Evolutionary conservation across 30 jellyfish, hydroid and myxozoan species (phyloP), one percentile per base, ranked within the genome.

Genomic region (Aurelia sp.): DNA sequence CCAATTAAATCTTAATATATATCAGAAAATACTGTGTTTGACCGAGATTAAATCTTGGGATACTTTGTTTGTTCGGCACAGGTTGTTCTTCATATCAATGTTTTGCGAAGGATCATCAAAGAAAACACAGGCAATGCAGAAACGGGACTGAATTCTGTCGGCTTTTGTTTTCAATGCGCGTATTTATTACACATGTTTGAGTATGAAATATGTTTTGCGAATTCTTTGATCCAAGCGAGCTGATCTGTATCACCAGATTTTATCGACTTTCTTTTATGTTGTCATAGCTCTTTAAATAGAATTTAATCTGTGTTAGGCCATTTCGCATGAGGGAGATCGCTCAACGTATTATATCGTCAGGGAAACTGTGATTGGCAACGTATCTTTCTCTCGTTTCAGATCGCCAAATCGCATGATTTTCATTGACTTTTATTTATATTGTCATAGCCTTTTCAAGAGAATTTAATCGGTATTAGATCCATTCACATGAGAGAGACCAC

Each of bases 201-300:
- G 44, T 64, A 62, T 15, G 31, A 11, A 12, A 63, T 58, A 35
- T 16, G 11, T 4, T 78, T 78, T 51, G 64, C 62, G 22, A 59
- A 62, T 16, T 78, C 89, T 78, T 78, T 78, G 89, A 78, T 78
- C 89, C 79, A 4, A 20, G 80, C 89, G 89, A 78, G 40, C 50
- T 78, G 59, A 63, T 11, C 22, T 62, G 59, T 20, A 23, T 65
- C 73, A 37, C 59, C 68, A 66, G 48, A 30, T 78, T 78, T 52
- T 62, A 62, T 65, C 59, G 72, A 63, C 65, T 62, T 62, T 65
- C 86, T 58, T 74, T 78, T 78, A 41, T 78, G 80, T 19, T 22
- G 52, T 8, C 47, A 47, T 62, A 78, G 89, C 89, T 78, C 58
- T 44, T 19, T 51, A 78, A 78, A 78, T 47, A 78, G 22, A 60